Base-by-base conservation (phyloP, 2,888 invertebrate species). In the Cinara cedri region DNA sequence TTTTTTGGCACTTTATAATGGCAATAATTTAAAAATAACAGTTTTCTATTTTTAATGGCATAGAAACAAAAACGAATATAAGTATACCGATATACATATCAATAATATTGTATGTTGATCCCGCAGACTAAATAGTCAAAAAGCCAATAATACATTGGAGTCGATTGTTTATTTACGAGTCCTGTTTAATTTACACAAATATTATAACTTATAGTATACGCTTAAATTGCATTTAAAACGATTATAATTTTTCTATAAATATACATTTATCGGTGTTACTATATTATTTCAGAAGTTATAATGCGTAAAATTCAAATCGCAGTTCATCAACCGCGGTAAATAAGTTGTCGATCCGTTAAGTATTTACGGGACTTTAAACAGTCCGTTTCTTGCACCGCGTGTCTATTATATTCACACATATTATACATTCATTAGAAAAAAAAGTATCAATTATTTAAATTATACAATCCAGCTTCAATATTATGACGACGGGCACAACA, bases 21-120 rank as follows among this genome's bases (percentile, higher is more conserved):
- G 44, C 10, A 65, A 65, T 75, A 75, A 65, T 75, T 75, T 75
- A 75, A 75, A 65, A 75, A 75, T 66, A 66, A 66, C 65, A 75
- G 65, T 24, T 6, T 34, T 34, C 55, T 65, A 54, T n/a, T 75
- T 55, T 65, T 75, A 75, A 75, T 75, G 54, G 55, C 55, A 65
- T 66, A 44, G 75, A 55, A 75, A 75, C 65, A 75, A 75, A 34
- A 75, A 55, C 24, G 19, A 66, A 66, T 55, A 66, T 24, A 34
- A 34, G 3, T 34, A 34, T 34, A 34, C n/a, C n/a, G n/a, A n/a
- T n/a, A n/a, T 34, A 34, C 34, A 34, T 34, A n/a, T n/a, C n/a
- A n/a, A n/a, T n/a, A 34, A 34, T 34, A 26, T 55, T 72, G 19
- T 62, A n/a, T 65, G 26, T 75, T 74, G n/a, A n/a, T n/a, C n/a